Conservation (phyloP, 2,113 vertebrate species). For the Ailurus styani region DNA sequence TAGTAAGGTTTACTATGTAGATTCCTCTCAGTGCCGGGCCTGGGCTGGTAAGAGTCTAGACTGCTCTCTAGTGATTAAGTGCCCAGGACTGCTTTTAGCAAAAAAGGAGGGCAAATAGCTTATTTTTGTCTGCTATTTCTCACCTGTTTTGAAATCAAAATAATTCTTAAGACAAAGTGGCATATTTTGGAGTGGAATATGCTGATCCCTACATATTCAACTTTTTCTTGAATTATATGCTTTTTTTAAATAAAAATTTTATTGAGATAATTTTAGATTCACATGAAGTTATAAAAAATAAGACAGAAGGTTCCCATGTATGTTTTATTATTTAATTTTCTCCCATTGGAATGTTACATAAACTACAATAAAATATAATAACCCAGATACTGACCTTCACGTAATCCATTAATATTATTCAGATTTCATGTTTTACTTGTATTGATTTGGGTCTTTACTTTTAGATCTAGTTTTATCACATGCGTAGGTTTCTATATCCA, state of each 20-base stretch:
- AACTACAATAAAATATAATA: background rate
- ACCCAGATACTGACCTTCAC: background rate
- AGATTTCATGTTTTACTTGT: background rate
- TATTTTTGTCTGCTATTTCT: background rate
- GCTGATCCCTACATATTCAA: background rate
- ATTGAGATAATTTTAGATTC: background rate
- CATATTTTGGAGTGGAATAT: background rate
- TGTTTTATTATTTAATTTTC: background rate
- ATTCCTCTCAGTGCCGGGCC: background rate
- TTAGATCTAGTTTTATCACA: background rate
- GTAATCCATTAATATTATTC: background rate
- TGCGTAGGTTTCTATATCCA: background rate
- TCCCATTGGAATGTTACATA: background rate
- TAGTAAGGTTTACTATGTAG: background rate
- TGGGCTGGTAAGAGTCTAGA: background rate
- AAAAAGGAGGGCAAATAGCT: background rate
- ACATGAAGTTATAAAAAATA: background rate
- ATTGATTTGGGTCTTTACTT: background rate
- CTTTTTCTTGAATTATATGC: background rate
- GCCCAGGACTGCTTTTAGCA: background rate
- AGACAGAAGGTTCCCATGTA: background rate
- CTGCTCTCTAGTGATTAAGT: background rate
- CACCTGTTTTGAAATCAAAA: background rate
- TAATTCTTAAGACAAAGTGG: background rate
- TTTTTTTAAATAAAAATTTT: background rate